A percentile compares a stretch with the other conserved stretches of the same genome.
Conservation (phyloP, 2,888 invertebrate species). For the Ecliptopera silaceata region DNA sequence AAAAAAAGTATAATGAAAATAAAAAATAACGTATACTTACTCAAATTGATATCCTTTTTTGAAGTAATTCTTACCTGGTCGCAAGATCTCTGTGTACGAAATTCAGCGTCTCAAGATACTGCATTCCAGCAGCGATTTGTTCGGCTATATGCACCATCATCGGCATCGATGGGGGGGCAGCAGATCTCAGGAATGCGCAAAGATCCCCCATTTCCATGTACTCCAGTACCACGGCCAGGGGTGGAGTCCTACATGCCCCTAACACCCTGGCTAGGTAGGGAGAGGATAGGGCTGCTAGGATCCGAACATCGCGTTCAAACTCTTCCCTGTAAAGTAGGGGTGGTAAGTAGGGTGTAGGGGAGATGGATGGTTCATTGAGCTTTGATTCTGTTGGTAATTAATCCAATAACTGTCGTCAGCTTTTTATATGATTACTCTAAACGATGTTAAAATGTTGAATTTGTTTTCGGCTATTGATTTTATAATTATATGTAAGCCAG, state of each 20-base stretch:
- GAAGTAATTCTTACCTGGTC: slow-evolving; percentile 85
- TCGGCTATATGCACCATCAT: slow-evolving; percentile 90
- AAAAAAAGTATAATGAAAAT: slow-evolving; percentile 29
- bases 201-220: slow-evolving; percentile 93
- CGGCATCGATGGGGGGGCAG: slow-evolving; percentile 86
- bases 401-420: no score
- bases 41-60: no score
- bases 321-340: slow-evolving; percentile 84
- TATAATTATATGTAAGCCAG: no score
- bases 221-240: slow-evolving; percentile 91
- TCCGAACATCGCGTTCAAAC: slow-evolving; percentile 93
- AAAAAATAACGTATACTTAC: no score
- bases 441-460: no score
- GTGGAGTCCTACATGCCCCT: slow-evolving; percentile 90
- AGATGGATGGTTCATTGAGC: neutral
- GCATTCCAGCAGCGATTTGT: slow-evolving; percentile 96
- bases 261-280: slow-evolving; percentile 90
- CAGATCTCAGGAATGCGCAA: slow-evolving; percentile 89
- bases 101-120: slow-evolving; percentile 93
- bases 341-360: neutral
- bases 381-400: neutral
- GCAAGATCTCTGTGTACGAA: slow-evolving; percentile 96
- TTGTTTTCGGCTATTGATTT: no score
- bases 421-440: no score
- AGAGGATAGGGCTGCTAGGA: slow-evolving; percentile 91